Base-by-base conservation (phyloP, 2,113 vertebrate species). In the Amblyornis subalaris region DNA sequence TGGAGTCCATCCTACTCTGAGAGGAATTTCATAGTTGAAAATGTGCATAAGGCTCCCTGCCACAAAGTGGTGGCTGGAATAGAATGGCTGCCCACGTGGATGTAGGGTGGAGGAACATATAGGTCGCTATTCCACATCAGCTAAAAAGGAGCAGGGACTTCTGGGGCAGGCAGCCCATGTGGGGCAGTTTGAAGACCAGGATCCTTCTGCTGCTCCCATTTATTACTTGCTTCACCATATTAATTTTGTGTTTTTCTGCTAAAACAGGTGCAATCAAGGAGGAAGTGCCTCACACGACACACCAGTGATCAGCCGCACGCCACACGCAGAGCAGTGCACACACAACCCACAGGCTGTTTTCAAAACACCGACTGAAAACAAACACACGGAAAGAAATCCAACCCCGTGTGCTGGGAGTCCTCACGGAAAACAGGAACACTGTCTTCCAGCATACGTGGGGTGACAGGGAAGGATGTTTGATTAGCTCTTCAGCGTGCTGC, bases 361-460 rank as follows among this genome's bases (percentile, higher is more conserved):
- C 84, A 95, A 93, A 91, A 93, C 15, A 87, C 60, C 18, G n/a
- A 4, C 24, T 51, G 58, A 85, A 96, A 94, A 94, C 78, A 95
- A 94, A 93, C 25, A 76, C 35, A 79, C 1, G 0, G 25, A 60
- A 61, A 50, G 51, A 94, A 94, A 85, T 87, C 54, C 92, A 92
- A 73, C 11, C 5, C 12, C 0, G 0, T 29, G 62, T 78, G 72
- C 81, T 79, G 62, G n/a, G 73, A 95, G 45, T 76, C 21, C 38
- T 79, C 8, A 1, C 0, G 19, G 74, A 80, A 89, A 82, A 72
- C 61, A 61, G 0, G 10, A 79, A 8, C 25, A 1, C 21, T 16
- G 48, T 23, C 44, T 89, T 74, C 51, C 80, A 85, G 70, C 57
- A 42, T 24, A 17, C 44, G 5, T 25, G 42, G 25, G 61, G 70